Evolutionary conservation across 1,140 invertebrate species (phyloP).

Genomic region (Drosophila repleta): DNA sequence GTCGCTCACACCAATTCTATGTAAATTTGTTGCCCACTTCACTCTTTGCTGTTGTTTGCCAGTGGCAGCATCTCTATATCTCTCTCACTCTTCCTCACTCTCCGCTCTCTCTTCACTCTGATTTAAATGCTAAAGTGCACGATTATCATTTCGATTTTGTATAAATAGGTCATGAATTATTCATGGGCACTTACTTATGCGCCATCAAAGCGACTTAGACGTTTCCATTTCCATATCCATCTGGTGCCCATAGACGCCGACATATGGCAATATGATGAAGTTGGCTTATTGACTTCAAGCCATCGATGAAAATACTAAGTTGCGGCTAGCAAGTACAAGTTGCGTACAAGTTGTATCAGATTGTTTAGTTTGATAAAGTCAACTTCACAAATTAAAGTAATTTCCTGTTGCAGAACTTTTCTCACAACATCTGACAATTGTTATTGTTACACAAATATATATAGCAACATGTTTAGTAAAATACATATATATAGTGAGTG

Average conservation of each 20-base stretch:
- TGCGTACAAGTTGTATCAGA: conserved; percentile 41
- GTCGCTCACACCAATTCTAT: conserved; percentile 27
- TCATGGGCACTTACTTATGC: conserved; percentile 78
- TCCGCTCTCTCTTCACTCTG: conserved; percentile 31
- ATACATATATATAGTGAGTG: conserved; percentile 27
- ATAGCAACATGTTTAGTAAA: conserved; percentile 21
- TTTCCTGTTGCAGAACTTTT: conserved; percentile 65
- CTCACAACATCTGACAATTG: conserved; percentile 75
- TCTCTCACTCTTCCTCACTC: background rate
- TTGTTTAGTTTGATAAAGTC: conserved; percentile 70
- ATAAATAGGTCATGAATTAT: conserved; percentile 77
- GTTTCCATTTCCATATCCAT: conserved; percentile 42
- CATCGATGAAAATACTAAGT: conserved; percentile 43
- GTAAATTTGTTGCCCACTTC: conserved; percentile 54
- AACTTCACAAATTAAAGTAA: conserved; percentile 78
- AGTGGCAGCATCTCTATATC: conserved; percentile 6
- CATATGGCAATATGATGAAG: conserved; percentile 67
- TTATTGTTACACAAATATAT: conserved; percentile 55
- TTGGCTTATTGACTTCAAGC: conserved; percentile 62
- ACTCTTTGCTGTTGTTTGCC: conserved; percentile 8
- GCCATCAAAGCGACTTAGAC: conserved; percentile 74
- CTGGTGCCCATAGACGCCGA: background rate
- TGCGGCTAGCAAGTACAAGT: conserved; percentile 55
- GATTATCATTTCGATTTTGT: conserved; percentile 82
- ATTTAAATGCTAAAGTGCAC: conserved; percentile 81